Conservation (phyloP, 2,888 invertebrate genomes). For the Heliconius cydno region DNA sequence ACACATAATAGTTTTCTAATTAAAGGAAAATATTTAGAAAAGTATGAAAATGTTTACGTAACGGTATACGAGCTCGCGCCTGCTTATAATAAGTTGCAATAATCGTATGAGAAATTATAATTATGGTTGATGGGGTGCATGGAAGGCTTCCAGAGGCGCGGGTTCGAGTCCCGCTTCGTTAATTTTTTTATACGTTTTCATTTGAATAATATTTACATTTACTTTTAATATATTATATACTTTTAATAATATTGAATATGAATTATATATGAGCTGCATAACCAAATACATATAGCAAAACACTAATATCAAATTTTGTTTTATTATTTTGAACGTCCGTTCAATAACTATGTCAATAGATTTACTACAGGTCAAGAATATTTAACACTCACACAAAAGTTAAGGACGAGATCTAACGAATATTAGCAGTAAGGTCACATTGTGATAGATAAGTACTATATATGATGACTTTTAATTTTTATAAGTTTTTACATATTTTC, state of each 20-base stretch:
- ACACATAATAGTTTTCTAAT: background rate
- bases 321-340: constrained; percentile 1
- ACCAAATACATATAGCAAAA: background rate
- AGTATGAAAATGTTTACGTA: background rate
- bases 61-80: too few species aligned
- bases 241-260: background rate
- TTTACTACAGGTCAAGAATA: constrained; percentile 30
- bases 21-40: background rate
- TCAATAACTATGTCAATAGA: constrained; percentile 36
- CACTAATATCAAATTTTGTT: background rate
- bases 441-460: background rate
- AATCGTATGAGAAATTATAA: too few species aligned
- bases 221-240: background rate
- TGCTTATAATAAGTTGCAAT: too few species aligned
- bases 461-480: background rate
- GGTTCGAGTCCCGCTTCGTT: background rate
- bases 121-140: too few species aligned
- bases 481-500: background rate
- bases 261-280: background rate
- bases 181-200: background rate
- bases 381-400: constrained; percentile 29
- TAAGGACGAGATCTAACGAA: constrained; percentile 36
- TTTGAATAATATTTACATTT: too few species aligned
- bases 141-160: background rate
- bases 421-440: background rate